phyloP scores from a whole-genome alignment of 1,140 invertebrate genomes.

The Uloborus diversus region DNA sequence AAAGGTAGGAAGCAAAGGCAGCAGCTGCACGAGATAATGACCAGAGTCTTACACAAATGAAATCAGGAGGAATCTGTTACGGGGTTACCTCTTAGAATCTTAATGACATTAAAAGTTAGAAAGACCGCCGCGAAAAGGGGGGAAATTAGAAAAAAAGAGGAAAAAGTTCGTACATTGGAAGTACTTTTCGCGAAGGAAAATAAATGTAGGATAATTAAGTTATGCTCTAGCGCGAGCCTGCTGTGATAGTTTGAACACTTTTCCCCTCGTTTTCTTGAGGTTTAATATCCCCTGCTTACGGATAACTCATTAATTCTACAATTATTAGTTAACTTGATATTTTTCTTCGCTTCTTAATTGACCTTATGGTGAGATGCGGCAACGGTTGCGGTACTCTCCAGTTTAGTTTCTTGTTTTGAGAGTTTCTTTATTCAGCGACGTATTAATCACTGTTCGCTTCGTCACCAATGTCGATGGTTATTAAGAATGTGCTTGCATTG shows the following conservation, averaged over 20 bases:
- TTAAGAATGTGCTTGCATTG: too few species aligned
- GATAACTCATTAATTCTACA: conserved; percentile 48
- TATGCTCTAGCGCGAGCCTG: conserved; percentile 12
- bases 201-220: conserved; percentile 47
- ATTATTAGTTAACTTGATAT: conserved; percentile 42
- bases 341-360: conserved; percentile 42
- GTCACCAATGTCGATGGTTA: not conserved
- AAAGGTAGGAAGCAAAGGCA: not conserved
- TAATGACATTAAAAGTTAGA: conserved; percentile 50
- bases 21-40: conserved; percentile 41
- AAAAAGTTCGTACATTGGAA: conserved; percentile 16
- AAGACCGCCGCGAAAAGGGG: not conserved
- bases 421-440: not conserved
- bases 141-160: conserved; percentile 14
- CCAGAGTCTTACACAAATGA: conserved; percentile 38
- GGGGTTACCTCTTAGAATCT: conserved; percentile 32
- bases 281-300: conserved; percentile 38
- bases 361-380: conserved; percentile 31
- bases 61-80: conserved; percentile 47
- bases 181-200: conserved; percentile 38
- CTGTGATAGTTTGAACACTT: conserved; percentile 41
- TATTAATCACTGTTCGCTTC: not conserved
- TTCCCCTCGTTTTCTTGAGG: conserved; percentile 10
- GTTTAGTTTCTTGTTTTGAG: not conserved
- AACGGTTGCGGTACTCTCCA: not conserved